Conservation (phyloP, 2,888 invertebrate species). For the Tethea ocularis region DNA sequence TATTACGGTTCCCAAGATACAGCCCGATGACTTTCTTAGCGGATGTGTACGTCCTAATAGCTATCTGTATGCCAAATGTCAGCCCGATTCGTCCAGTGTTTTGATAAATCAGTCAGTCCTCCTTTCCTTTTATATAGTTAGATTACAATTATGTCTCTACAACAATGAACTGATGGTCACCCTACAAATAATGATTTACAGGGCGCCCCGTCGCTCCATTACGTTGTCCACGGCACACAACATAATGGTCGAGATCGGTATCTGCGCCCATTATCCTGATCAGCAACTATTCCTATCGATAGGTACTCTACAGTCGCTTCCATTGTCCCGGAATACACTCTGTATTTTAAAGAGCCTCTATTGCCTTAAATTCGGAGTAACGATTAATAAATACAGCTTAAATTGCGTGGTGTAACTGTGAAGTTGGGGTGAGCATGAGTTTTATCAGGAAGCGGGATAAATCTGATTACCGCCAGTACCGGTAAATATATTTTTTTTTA, state of each 20-base stretch:
- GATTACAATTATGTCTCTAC: slow-evolving; percentile 6
- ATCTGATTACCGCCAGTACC: background rate
- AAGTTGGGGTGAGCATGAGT: background rate
- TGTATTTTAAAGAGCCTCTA: background rate
- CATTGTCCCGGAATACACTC: slow-evolving; percentile 22
- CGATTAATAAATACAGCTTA: slow-evolving; percentile 27
- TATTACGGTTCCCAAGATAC: too few relatives aligned
- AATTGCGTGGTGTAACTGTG: background rate
- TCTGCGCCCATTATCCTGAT: slow-evolving; percentile 36
- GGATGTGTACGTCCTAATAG: too few relatives aligned
- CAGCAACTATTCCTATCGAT: slow-evolving; percentile 37
- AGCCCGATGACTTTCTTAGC: too few relatives aligned
- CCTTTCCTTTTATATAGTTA: slow-evolving; percentile 2
- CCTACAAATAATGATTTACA: slow-evolving; percentile 38
- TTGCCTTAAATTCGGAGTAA: slow-evolving; percentile 17
- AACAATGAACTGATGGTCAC: slow-evolving; percentile 21
- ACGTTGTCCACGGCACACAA: slow-evolving; percentile 24
- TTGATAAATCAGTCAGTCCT: too few relatives aligned
- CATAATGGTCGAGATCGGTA: slow-evolving; percentile 38
- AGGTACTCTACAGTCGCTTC: slow-evolving; percentile 26
- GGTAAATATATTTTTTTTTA: background rate
- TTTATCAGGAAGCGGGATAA: background rate
- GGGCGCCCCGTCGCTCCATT: slow-evolving; percentile 44
- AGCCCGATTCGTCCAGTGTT: too few relatives aligned
- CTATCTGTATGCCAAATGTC: too few relatives aligned